Base-by-base conservation (phyloP, 2,888 invertebrate species). In the Eugnorisma glareosa region DNA sequence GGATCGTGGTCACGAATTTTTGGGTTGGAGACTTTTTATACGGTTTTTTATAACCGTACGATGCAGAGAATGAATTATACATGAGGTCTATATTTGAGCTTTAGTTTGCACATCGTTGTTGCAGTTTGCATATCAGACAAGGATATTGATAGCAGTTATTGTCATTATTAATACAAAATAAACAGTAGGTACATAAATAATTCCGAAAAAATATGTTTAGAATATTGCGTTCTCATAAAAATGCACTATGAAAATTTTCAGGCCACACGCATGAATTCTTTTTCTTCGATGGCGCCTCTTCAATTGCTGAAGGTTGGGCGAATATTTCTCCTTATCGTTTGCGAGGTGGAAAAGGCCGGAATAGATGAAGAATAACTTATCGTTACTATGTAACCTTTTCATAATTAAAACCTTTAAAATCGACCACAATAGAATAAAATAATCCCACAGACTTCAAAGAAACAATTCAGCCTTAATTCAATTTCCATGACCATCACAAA, bases 401-500 rank as follows among this genome's bases (percentile, higher is more conserved):
- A 45, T 31, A 21, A 69, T 10, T 70, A 21, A 10, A n/a, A 43
- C 15, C 21, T 43, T 21, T n/a, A 73, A 37, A 75, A 61, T 37
- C 10, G 1, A 35, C 28, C 35, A 37, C 18, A 75, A 15, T n/a
- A 13, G 10, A 66, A 45, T 24, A 40, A 67, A 67, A 61, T 37
- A 13, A 57, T 57, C 59, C n/a, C 18, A 13, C 10, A 4, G 72
- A 57, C 45, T 31, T 48, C 48, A 59, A 40, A 64, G 31, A 45
- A 18, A 31, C 35, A 11, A n/a, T 45, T 77, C 15, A 70, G 45
- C 21, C 10, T 28, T 67, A 61, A 67, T 75, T 61, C 1, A 68
- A 81, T 76, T 73, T 66, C 28, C 31, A 54, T 48, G 35, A 21
- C 43, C 59, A 67, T 82, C 35, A 11, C 40, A 45, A 43, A 54